A percentile compares a stretch with the other conserved stretches of the same genome.
phyloP scores from a whole-genome alignment of 2,797 vertebrate genomes.

The Xyrichtys novacula region DNA sequence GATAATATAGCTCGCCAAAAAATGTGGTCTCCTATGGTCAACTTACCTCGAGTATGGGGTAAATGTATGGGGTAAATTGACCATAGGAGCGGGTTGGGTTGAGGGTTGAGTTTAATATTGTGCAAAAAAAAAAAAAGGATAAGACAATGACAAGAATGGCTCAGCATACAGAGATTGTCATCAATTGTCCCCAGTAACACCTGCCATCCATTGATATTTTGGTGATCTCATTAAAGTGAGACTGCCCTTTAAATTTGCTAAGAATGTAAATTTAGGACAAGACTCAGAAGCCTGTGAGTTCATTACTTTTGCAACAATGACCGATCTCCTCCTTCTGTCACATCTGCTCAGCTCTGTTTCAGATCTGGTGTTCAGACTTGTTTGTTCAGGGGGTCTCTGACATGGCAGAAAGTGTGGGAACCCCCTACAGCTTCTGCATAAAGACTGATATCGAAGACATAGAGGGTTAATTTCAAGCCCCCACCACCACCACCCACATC shows the following conservation, averaged over 20 bases:
- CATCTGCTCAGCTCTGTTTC: constrained; percentile 12
- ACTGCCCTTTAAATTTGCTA: background rate
- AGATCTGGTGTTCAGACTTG: background rate
- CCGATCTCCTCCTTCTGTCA: constrained; percentile 30
- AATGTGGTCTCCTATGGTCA: no score
- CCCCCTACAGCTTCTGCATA: constrained; percentile 50
- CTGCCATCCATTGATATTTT: background rate
- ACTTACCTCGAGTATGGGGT: no score
- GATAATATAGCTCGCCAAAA: no score
- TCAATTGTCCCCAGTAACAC: no score
- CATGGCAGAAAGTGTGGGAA: constrained; percentile 55
- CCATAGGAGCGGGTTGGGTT: no score
- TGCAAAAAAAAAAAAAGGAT: no score
- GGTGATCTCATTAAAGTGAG: constrained; percentile 4
- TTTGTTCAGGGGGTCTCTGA: constrained; percentile 35
- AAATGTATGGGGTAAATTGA: no score
- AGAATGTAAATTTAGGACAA: background rate
- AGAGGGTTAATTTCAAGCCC: constrained; percentile 77
- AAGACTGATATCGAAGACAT: constrained; percentile 62
- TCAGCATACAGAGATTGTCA: no score
- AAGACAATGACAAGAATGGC: no score
- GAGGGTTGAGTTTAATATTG: no score
- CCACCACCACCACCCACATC: constrained; percentile 79
- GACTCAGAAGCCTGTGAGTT: constrained; percentile 11
- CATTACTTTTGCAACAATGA: constrained; percentile 18